Base-by-base conservation (phyloP, 2,113 vertebrate species). In the Rhinogobius similis region DNA sequence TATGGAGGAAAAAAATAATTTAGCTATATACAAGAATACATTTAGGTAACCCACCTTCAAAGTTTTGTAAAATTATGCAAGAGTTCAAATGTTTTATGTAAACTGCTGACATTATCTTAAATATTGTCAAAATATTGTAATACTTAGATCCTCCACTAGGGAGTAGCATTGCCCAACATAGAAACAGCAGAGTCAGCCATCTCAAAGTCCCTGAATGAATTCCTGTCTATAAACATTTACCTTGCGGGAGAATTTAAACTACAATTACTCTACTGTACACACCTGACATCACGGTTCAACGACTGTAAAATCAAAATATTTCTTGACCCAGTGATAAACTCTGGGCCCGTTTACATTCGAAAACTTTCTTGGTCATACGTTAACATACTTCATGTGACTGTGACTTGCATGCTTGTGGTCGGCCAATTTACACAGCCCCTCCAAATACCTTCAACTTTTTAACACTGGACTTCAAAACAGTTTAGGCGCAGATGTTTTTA, bases 321-420 rank as follows among this genome's bases (percentile, higher is more conserved):
- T 36, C 0, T 1, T 53, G 55, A 68, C 21, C 21, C 21, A 10
- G 12, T 10, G 1, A 56, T 41, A 24, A 73, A 41, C 38, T 5
- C 4, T 46, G 38, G 9, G 39, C 65, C 67, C 65, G 72, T 67
- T 67, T 75, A 26, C 23, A 10, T 38, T 14, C 46, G 10, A 66
- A 77, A 64, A 66, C 4, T 24, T 21, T 64, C 11, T 36, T 8
- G 9, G 32, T 38, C 29, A 29, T 21, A 36, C 56, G 11, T 38
- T 64, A 75, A 85, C 59, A 10, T 20, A 62, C 52, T 76, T 71
- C 76, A 84, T 71, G 32, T 87, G 81, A 86, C 75, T 75, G 68
- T 73, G 75, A 82, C 67, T 58, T 63, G 62, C 73, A 75, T 29
- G 65, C 50, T 21, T 41, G 5, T 26, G 67, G 23, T 11, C 67